Percentiles rank a stretch among this genome's conserved stretches.
Evolutionary conservation across 2,888 invertebrate genomes (phyloP).

Genomic region (Elmis aenea): DNA sequence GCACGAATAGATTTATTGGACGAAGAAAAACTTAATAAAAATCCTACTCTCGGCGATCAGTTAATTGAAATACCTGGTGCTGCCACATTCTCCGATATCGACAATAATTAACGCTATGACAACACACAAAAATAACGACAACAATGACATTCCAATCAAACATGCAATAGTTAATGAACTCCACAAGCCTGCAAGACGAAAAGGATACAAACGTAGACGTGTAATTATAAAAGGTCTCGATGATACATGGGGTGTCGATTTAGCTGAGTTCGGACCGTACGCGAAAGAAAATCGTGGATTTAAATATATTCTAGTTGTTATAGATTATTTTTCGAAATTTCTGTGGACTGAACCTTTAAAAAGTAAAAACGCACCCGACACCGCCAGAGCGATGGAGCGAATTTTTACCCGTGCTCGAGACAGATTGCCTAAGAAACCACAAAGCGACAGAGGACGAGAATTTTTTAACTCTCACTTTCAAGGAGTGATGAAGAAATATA

Average conservation of each 20-base stretch:
- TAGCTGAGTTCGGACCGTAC: conserved; percentile 36
- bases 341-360: conserved; percentile 34
- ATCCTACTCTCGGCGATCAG: too few relatives aligned
- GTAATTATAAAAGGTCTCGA: conserved; percentile 36
- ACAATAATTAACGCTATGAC: too few relatives aligned
- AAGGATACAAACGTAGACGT: conserved; percentile 18
- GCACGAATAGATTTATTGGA: too few relatives aligned
- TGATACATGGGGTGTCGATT: conserved; percentile 42
- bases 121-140: too few relatives aligned
- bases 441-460: conserved; percentile 31
- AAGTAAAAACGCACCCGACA: conserved; percentile 29
- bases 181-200: too few relatives aligned
- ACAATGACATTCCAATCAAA: too few relatives aligned
- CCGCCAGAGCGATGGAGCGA: conserved; percentile 5
- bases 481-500: conserved; percentile 21
- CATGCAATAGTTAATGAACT: too few relatives aligned
- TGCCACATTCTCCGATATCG: too few relatives aligned
- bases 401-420: neutral
- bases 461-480: conserved; percentile 28
- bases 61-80: too few relatives aligned
- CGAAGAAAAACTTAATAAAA: too few relatives aligned
- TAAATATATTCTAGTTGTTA: conserved; percentile 34
- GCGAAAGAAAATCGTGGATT: conserved; percentile 31
- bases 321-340: conserved; percentile 39
- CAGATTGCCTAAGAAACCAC: conserved; percentile 22